phyloP scores from a whole-genome alignment of 2,113 vertebrate genomes.

The Crotophaga sulcirostris region DNA sequence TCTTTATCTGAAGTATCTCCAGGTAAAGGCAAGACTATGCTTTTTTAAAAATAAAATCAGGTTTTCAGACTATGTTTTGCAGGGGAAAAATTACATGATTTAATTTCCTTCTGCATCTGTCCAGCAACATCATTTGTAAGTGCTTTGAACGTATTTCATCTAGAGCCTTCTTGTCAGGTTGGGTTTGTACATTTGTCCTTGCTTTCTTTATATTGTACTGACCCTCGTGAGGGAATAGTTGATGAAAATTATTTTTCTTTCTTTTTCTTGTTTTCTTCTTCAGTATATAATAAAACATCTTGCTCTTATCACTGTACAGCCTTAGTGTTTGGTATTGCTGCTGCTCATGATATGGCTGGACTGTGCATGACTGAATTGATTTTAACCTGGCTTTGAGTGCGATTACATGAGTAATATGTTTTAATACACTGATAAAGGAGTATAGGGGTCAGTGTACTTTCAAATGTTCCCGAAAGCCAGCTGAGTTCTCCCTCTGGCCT shows the following conservation, averaged over 20 bases:
- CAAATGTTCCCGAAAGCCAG: not conserved
- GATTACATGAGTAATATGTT: not conserved
- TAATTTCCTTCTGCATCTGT: slow-evolving; percentile 35
- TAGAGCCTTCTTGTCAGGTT: slow-evolving; percentile 52
- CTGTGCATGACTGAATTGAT: not conserved
- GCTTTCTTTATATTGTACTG: slow-evolving; percentile 56
- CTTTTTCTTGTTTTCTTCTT: not conserved
- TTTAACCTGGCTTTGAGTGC: not conserved
- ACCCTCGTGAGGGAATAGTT: slow-evolving; percentile 31
- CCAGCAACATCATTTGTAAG: slow-evolving; percentile 42
- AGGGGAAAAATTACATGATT: not conserved
- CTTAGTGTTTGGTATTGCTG: not conserved
- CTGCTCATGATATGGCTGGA: not conserved
- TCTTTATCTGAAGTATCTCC: not conserved
- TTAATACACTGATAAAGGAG: not conserved
- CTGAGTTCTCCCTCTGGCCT: not conserved
- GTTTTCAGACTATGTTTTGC: not conserved
- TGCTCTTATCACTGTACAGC: slow-evolving; percentile 35
- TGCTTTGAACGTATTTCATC: slow-evolving; percentile 36
- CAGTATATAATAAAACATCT: slow-evolving; percentile 59
- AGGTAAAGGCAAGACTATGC: not conserved
- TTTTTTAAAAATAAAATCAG: not conserved
- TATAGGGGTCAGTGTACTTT: not conserved
- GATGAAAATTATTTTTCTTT: slow-evolving; percentile 8
- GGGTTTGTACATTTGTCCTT: slow-evolving; percentile 54